Conservation (phyloP, 2,888 invertebrate species). For the Atrina japonica region DNA sequence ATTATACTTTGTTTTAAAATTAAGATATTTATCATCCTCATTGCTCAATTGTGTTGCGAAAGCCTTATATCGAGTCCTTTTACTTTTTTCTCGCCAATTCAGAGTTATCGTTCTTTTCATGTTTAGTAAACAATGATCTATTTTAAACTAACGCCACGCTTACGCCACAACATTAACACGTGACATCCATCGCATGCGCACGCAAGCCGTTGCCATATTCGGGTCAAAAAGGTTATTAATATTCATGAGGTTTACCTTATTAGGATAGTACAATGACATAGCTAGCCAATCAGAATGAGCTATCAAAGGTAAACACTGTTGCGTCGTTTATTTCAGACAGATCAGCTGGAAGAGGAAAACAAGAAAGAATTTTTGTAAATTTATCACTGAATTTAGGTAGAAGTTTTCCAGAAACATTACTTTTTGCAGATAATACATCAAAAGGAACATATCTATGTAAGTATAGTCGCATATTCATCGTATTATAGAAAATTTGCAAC, state of each 20-base stretch:
- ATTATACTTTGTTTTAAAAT: no score
- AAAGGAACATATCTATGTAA: conserved; percentile 8
- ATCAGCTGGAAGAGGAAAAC: conserved; percentile 35
- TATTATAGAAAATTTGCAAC: not conserved
- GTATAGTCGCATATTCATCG: not conserved
- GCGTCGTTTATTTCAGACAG: conserved; percentile 28
- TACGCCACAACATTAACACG: conserved; percentile 26
- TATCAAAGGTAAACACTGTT: conserved; percentile 60
- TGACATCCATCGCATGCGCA: conserved; percentile 37
- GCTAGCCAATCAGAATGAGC: conserved; percentile 57
- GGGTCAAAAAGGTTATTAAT: conserved; percentile 58
- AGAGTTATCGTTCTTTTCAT: no score
- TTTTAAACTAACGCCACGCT: conserved; percentile 1
- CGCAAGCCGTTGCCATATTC: conserved; percentile 36
- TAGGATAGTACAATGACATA: conserved; percentile 47
- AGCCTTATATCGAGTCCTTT: no score
- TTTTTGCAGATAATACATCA: no score
- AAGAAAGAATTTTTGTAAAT: conserved; percentile 9
- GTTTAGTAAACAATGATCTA: no score
- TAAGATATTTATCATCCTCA: no score
- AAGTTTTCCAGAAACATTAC: not conserved
- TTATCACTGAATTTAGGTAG: conserved; percentile 21
- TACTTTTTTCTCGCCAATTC: no score
- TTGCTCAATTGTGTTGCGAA: no score
- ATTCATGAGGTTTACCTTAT: conserved; percentile 63